These are phyloP conservation scores for Miichthys miiuy DNA, from an alignment of 2,797 vertebrate genomes.

Conservation along the genomic window DNA sequence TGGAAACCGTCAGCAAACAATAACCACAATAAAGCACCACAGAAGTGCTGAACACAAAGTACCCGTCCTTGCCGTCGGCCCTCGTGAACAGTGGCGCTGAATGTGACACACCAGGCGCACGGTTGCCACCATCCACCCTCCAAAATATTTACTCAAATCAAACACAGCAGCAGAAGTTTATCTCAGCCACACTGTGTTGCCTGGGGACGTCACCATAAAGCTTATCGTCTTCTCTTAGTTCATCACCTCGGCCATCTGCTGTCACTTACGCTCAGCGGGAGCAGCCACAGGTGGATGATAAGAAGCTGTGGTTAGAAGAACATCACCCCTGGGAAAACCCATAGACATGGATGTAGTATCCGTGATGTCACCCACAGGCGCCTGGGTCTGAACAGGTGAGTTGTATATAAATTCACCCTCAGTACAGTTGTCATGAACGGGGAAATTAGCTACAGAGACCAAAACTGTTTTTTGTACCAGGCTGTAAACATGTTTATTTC, in stretches of 20 bases:
- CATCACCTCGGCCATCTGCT: conserved; percentile 79
- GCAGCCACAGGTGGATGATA: conserved; percentile 8
- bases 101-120: conserved; percentile 21
- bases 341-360: too few relatives aligned
- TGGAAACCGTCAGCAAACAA: conserved; percentile 37
- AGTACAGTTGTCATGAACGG: too few relatives aligned
- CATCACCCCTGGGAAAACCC: too few relatives aligned
- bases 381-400: too few relatives aligned
- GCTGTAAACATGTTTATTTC: too few relatives aligned
- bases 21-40: conserved; percentile 4
- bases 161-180: conserved; percentile 70
- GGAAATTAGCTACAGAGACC: too few relatives aligned
- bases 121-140: conserved; percentile 53
- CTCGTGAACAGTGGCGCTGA: conserved; percentile 30
- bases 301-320: neutral
- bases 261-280: conserved; percentile 29
- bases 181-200: conserved; percentile 71
- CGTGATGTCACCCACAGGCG: too few relatives aligned
- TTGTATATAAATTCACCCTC: too few relatives aligned
- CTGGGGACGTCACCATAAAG: conserved; percentile 78
- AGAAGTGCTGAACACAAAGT: neutral
- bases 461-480: too few relatives aligned
- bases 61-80: neutral
- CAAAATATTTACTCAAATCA: conserved; percentile 81
- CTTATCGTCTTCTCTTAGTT: conserved; percentile 69